A percentile compares a stretch with the other conserved stretches of the same genome.
Conservation (phyloP, 2,113 vertebrate genomes). For the Camelus dromedarius region DNA sequence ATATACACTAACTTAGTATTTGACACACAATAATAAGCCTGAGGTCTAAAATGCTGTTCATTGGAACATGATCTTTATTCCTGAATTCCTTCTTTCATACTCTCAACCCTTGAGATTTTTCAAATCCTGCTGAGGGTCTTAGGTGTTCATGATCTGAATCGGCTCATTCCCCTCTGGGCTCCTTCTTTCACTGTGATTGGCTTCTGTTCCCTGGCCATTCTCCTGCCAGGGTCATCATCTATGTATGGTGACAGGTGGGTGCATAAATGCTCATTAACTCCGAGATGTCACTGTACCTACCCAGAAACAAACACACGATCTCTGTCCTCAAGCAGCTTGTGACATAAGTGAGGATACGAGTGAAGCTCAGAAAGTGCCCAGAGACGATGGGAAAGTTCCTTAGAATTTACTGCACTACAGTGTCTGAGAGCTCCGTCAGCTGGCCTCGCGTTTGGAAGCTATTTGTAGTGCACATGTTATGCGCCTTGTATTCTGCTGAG, state of each 20-base stretch:
- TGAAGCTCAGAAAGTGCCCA: not conserved
- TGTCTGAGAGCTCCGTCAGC: not conserved
- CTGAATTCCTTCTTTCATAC: not conserved
- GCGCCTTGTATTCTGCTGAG: not conserved
- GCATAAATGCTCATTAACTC: not conserved
- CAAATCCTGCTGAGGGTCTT: not conserved
- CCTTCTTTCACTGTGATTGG: not conserved
- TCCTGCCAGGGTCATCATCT: not conserved
- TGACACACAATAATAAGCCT: not conserved
- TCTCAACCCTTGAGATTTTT: not conserved
- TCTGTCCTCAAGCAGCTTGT: not conserved
- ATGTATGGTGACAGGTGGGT: not conserved
- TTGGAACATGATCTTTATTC: not conserved
- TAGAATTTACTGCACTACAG: not conserved
- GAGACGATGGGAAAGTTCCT: not conserved
- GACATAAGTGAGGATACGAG: not conserved
- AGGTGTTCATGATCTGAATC: not conserved
- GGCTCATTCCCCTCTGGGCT: not conserved
- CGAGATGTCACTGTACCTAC: not conserved
- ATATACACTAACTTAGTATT: not conserved
- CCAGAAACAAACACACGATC: not conserved
- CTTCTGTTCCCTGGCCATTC: not conserved
- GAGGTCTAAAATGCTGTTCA: not conserved
- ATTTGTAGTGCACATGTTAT: not conserved
- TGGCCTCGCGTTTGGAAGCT: not conserved